Evolutionary conservation across 2,888 invertebrate genomes (phyloP).

Genomic region (Aspidiotus destructor): DNA sequence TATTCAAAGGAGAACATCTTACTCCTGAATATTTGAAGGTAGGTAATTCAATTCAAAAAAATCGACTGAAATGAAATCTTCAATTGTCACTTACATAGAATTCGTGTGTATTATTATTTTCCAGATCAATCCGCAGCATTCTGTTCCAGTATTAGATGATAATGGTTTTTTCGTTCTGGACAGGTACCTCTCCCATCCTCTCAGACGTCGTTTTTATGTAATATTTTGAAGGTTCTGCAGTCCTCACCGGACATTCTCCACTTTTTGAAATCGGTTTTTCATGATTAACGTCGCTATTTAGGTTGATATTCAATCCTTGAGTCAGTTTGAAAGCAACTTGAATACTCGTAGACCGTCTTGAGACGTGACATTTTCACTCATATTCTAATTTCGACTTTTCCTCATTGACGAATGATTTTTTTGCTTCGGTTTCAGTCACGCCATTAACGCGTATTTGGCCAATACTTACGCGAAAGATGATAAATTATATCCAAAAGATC

Average conservation of each 20-base stretch:
- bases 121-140: neutral
- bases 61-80: no score
- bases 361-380: neutral
- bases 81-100: no score
- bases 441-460: neutral
- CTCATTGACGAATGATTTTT: neutral
- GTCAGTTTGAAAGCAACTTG: neutral
- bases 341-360: neutral
- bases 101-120: neutral
- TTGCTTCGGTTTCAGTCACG: neutral
- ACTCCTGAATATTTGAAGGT: constrained; percentile 27
- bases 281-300: no score
- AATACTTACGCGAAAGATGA: neutral
- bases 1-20: constrained; percentile 16
- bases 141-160: neutral
- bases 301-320: neutral
- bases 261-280: no score
- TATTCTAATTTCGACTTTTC: neutral
- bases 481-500: neutral
- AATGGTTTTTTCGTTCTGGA: neutral
- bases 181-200: neutral
- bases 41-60: neutral
- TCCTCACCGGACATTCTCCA: no score
- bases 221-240: no score
- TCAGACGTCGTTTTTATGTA: no score